phyloP scores from a whole-genome alignment of 2,797 vertebrate genomes.

The Poliocrania exsul region DNA sequence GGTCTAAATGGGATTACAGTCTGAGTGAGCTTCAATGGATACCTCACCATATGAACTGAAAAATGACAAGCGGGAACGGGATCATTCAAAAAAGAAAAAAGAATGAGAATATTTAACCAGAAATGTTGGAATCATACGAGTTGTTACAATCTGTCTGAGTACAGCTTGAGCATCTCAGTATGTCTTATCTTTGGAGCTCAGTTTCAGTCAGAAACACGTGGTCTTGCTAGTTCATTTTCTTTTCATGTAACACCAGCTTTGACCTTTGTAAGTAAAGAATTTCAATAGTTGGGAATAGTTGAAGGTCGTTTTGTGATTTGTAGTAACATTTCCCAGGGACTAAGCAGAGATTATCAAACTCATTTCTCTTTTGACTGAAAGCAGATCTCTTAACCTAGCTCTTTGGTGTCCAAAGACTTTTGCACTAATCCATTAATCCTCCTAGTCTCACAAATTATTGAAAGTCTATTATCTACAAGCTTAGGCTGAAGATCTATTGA shows the following conservation, averaged over 20 bases:
- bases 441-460: constrained; percentile 25
- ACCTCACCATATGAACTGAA: neutral
- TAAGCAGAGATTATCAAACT: constrained; percentile 34
- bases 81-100: neutral
- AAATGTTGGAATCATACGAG: neutral
- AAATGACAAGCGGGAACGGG: neutral
- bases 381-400: neutral
- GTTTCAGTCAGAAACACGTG: neutral
- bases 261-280: constrained; percentile 10
- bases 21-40: neutral
- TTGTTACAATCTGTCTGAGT: neutral
- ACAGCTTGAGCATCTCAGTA: neutral
- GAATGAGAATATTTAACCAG: neutral
- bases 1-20: neutral
- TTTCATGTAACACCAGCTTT: neutral
- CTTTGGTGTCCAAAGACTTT: neutral
- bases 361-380: constrained; percentile 41
- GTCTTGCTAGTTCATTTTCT: neutral
- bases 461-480: neutral
- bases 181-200: neutral
- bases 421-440: constrained; percentile 32
- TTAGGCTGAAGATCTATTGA: neutral
- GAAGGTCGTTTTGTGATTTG: neutral
- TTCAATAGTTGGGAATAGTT: neutral
- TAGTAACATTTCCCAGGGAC: neutral